These are phyloP conservation scores for Promerops cafer DNA, from an alignment of 2,113 vertebrate species.

Conservation along the genomic window DNA sequence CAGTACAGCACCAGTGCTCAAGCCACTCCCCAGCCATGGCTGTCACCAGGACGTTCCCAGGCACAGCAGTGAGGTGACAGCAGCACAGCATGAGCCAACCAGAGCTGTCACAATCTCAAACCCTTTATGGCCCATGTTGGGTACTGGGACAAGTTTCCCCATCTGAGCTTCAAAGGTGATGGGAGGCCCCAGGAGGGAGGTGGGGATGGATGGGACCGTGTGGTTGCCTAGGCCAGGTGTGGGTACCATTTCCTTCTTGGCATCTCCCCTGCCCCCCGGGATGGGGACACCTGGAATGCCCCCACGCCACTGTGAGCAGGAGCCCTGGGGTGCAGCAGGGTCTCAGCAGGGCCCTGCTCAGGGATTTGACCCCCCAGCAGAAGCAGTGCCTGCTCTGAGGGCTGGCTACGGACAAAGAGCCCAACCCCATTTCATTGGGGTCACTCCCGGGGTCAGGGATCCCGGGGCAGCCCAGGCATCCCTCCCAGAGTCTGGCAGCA, in stretches of 20 bases:
- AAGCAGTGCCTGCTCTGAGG: not conserved
- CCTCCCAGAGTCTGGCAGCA: accelerated
- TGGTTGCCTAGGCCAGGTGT: accelerated
- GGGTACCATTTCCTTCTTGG: not conserved
- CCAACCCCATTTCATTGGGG: accelerated
- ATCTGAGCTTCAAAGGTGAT: not conserved
- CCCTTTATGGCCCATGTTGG: not conserved
- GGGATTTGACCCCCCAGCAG: not conserved
- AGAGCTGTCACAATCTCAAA: not conserved
- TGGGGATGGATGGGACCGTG: accelerated
- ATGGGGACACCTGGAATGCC: not conserved
- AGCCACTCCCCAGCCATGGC: not conserved
- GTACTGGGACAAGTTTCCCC: not conserved
- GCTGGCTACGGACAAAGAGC: not conserved
- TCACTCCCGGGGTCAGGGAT: not conserved
- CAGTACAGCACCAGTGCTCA: not conserved
- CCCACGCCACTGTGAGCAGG: not conserved
- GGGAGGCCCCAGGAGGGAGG: not conserved
- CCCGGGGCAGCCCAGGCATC: not conserved
- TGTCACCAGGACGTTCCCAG: not conserved
- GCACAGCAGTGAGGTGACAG: not conserved
- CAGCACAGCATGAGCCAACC: not conserved
- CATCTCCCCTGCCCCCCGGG: not conserved
- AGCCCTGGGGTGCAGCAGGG: not conserved
- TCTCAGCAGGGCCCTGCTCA: not conserved